Conservation (phyloP, 2,113 vertebrate genomes). For the Passer domesticus region DNA sequence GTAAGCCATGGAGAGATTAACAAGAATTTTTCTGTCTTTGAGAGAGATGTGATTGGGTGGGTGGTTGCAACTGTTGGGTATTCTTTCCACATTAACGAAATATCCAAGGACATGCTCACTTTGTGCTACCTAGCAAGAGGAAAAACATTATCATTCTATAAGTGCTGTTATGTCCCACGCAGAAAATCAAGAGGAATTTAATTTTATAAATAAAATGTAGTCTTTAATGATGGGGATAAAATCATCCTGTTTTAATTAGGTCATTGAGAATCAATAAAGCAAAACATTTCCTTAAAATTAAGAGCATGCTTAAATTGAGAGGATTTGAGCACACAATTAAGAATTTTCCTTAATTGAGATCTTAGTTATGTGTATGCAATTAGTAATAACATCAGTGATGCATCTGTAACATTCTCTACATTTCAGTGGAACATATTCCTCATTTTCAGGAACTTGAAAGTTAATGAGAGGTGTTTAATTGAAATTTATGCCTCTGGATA, state of each 20-base stretch:
- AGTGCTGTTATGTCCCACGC: not conserved
- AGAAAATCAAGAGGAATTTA: not conserved
- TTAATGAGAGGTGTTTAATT: slow-evolving; percentile 32
- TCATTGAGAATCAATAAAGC: not conserved
- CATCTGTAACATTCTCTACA: not conserved
- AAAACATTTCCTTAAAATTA: not conserved
- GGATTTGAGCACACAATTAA: not conserved
- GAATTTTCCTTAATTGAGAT: not conserved
- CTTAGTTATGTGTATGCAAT: not conserved
- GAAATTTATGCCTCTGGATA: slow-evolving; percentile 8
- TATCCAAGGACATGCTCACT: slow-evolving; percentile 33
- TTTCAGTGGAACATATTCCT: not conserved
- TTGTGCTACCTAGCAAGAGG: slow-evolving; percentile 10
- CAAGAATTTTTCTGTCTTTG: not conserved
- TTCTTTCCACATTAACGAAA: slow-evolving; percentile 26
- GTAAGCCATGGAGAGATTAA: slow-evolving; percentile 58
- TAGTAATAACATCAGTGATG: not conserved
- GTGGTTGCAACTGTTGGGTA: slow-evolving; percentile 23
- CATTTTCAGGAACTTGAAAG: slow-evolving; percentile 14
- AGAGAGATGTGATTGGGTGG: not conserved
- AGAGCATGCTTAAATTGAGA: not conserved
- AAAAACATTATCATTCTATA: not conserved
- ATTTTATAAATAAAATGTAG: not conserved
- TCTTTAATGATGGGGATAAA: not conserved
- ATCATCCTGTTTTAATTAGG: not conserved